Conservation (phyloP, 2,113 vertebrate genomes). For the Stictonetta naevosa region DNA sequence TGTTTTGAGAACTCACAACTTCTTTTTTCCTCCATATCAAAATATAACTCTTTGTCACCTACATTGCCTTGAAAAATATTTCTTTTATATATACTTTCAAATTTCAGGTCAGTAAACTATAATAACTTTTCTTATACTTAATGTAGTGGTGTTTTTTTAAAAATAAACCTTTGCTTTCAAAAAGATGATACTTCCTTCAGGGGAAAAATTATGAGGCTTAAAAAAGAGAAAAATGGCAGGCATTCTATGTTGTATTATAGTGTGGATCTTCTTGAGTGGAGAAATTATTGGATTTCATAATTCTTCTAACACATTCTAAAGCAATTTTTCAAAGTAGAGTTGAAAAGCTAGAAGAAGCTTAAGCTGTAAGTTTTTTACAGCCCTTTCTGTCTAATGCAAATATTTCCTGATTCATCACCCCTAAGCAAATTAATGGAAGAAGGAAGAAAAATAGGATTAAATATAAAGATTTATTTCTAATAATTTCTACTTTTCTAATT, state of each 20-base stretch:
- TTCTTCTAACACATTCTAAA: neutral
- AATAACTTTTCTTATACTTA: neutral
- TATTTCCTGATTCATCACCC: slow-evolving; percentile 10
- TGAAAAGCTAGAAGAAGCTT: neutral
- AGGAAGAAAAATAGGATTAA: slow-evolving; percentile 23
- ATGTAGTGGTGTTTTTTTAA: neutral
- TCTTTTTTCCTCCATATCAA: neutral
- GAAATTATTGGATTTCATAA: neutral
- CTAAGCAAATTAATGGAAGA: neutral
- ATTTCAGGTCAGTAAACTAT: neutral
- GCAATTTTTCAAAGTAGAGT: neutral
- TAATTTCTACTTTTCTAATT: slow-evolving; percentile 32
- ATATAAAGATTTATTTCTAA: neutral
- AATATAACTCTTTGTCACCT: neutral
- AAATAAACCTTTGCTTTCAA: neutral
- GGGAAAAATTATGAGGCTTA: neutral
- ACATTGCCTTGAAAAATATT: neutral
- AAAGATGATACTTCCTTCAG: neutral
- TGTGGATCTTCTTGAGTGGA: neutral
- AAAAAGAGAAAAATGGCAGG: neutral
- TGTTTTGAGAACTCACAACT: neutral
- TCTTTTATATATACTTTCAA: neutral
- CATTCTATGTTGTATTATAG: neutral
- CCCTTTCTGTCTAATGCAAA: neutral
- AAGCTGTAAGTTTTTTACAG: neutral